Evolutionary conservation across 2,113 vertebrate species (phyloP).

Genomic region (Cygnus atratus): DNA sequence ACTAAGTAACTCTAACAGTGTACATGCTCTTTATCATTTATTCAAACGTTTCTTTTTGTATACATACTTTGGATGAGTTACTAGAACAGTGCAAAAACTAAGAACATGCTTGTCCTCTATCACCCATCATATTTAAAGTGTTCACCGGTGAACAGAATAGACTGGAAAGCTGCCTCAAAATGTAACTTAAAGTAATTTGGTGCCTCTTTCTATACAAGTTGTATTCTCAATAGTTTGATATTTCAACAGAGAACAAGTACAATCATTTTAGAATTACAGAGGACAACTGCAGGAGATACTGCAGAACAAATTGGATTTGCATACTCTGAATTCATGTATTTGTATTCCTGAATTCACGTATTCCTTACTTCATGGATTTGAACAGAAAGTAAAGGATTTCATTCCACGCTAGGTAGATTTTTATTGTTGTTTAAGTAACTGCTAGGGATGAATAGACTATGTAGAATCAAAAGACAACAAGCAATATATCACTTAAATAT

Average conservation of each 20-base stretch:
- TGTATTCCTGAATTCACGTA: no score
- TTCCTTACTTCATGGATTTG: background rate
- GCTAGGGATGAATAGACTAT: background rate
- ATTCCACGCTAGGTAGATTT: background rate
- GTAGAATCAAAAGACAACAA: background rate
- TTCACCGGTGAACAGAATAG: background rate
- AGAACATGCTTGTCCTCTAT: background rate
- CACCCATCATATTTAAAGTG: background rate
- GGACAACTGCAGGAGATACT: background rate
- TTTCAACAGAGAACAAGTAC: background rate
- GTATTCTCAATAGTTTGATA: background rate
- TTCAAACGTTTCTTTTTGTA: background rate
- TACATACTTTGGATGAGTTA: background rate
- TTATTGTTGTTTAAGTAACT: background rate
- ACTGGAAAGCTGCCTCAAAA: background rate
- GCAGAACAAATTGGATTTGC: background rate
- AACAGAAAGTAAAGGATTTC: background rate
- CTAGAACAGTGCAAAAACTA: background rate
- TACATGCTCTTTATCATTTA: background rate
- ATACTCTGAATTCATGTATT: no score
- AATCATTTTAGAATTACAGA: background rate
- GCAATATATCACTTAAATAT: background rate
- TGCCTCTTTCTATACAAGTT: background rate
- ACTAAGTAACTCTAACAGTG: background rate
- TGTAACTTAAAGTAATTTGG: background rate